phyloP scores from a whole-genome alignment of 2,797 vertebrate species.

The Aldrovandia affinis region DNA sequence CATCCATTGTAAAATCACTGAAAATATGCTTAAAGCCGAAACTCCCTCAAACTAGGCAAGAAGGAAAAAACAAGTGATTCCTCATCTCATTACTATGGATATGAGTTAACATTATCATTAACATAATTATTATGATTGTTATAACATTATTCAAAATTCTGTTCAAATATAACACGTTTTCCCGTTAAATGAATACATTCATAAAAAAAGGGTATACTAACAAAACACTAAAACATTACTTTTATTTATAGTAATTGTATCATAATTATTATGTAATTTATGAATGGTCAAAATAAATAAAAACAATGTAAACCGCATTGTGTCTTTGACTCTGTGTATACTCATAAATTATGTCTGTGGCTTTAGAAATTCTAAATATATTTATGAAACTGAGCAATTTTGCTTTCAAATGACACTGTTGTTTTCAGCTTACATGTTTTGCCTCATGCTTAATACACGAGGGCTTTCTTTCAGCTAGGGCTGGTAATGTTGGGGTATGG shows the following conservation, averaged over 20 bases:
- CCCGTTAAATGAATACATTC: constrained; percentile 22
- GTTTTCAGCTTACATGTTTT: constrained; percentile 5
- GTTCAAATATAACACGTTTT: constrained; percentile 19
- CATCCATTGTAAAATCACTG: constrained; percentile 8
- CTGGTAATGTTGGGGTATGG: neutral
- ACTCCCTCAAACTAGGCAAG: constrained; percentile 7
- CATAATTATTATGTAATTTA: constrained; percentile 20
- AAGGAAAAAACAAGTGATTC: constrained; percentile 18
- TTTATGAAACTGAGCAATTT: constrained; percentile 7
- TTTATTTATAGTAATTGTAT: constrained; percentile 9
- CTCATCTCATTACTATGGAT: constrained; percentile 10
- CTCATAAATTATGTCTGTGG: neutral
- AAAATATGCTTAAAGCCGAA: constrained; percentile 20
- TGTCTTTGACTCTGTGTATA: neutral
- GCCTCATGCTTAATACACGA: neutral
- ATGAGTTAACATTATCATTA: constrained; percentile 10
- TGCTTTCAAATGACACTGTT: neutral
- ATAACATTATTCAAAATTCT: constrained; percentile 21
- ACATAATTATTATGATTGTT: constrained; percentile 14
- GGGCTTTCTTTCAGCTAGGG: neutral
- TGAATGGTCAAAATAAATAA: constrained; percentile 24
- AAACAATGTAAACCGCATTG: constrained; percentile 10
- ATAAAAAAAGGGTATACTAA: constrained; percentile 29
- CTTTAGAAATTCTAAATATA: neutral
- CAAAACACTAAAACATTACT: constrained; percentile 30